phyloP scores from a whole-genome alignment of 2,113 vertebrate species.

The Corythornis cristatus region DNA sequence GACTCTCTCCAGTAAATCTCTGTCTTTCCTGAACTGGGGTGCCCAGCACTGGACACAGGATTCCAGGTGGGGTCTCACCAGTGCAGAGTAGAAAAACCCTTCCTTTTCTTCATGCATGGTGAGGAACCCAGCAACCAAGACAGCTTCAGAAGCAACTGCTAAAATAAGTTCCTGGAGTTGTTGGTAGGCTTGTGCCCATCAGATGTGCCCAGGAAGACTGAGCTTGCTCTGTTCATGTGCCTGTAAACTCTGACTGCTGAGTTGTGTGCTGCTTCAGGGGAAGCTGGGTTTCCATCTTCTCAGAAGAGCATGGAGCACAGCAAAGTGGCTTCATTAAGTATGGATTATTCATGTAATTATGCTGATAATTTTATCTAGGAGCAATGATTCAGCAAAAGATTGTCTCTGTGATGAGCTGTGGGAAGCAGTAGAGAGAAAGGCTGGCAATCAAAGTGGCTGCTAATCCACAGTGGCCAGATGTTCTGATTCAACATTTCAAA shows the following conservation, averaged over 20 bases:
- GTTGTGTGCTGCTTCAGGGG: background rate
- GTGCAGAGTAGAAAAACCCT: no score
- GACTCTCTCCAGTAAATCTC: no score
- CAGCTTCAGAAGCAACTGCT: background rate
- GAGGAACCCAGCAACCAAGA: background rate
- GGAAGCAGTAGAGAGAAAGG: background rate
- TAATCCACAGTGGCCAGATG: background rate
- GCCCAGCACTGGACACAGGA: no score
- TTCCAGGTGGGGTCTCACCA: no score
- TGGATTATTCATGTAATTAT: background rate
- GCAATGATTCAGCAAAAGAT: background rate
- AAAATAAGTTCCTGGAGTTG: background rate
- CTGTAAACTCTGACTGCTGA: background rate
- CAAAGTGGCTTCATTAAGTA: background rate
- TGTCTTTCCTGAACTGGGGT: no score
- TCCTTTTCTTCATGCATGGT: rapidly evolving
- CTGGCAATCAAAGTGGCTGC: background rate
- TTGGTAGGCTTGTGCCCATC: background rate
- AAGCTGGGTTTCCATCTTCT: background rate
- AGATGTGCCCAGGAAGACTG: background rate
- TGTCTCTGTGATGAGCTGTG: background rate
- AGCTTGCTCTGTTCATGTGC: background rate
- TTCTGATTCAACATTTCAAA: background rate
- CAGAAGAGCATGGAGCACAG: background rate
- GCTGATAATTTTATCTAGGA: background rate